Evolutionary conservation across 2,888 invertebrate species (phyloP).

Genomic region (Lasioglossum vierecki): DNA sequence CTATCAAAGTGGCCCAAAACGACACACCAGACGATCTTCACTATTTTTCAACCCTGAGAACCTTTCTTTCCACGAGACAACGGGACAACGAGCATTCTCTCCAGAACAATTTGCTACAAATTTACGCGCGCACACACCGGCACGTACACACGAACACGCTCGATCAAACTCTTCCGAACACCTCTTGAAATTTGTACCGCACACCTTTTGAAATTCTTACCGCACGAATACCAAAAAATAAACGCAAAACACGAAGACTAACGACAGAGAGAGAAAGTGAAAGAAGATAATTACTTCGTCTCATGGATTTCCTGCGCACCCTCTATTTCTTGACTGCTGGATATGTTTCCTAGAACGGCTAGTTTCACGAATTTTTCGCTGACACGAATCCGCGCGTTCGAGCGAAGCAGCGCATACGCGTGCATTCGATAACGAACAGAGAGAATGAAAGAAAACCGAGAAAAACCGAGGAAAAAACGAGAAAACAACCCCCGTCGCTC

Average conservation of each 20-base stretch:
- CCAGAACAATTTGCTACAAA: constrained; percentile 5
- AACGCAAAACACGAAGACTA: neutral
- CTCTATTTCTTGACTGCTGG: constrained; percentile 58
- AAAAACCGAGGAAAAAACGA: neutral
- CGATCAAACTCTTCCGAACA: constrained; percentile 9
- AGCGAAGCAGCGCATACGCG: neutral
- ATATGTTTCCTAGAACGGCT: constrained; percentile 69
- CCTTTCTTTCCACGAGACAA: constrained; percentile 34
- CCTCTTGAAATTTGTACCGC: neutral
- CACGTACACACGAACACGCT: neutral
- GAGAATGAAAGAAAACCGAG: neutral
- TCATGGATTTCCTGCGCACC: constrained; percentile 63
- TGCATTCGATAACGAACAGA: neutral
- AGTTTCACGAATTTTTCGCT: constrained; percentile 64
- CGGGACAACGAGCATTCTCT: constrained; percentile 31
- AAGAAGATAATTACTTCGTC: constrained; percentile 40
- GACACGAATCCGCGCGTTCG: constrained; percentile 46
- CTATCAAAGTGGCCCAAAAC: constrained; percentile 37
- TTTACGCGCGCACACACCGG: constrained; percentile 6
- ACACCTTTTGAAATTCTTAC: neutral
- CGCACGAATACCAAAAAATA: neutral
- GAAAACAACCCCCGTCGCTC: constrained; percentile 50
- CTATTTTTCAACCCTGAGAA: constrained; percentile 24
- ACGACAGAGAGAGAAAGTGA: neutral
- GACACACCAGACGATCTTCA: constrained; percentile 5